Conservation (phyloP, 2,113 vertebrate species). For the Thunnus thynnus region DNA sequence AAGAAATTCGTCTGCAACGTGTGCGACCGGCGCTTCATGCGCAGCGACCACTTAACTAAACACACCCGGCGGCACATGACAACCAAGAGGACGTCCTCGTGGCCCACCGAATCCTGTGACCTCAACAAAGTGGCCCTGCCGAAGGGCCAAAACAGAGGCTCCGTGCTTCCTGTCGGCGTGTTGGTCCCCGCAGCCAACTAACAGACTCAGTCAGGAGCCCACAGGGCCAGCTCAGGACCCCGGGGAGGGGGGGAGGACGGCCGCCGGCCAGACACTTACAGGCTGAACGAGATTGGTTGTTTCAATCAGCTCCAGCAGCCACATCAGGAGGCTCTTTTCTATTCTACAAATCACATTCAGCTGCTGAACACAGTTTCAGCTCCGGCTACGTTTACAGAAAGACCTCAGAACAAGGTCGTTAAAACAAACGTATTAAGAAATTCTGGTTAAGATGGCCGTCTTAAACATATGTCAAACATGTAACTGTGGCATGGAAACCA, state of each 20-base stretch:
- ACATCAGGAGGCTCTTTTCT: constrained; percentile 48
- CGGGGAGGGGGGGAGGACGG: neutral
- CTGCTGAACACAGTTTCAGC: neutral
- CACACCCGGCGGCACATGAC: constrained; percentile 93
- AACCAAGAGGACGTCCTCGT: constrained; percentile 89
- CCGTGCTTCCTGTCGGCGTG: constrained; percentile 78
- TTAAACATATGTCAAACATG: too few relatives aligned
- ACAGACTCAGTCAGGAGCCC: constrained; percentile 21
- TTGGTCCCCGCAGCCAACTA: constrained; percentile 80
- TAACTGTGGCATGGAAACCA: neutral
- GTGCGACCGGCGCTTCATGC: constrained; percentile 97
- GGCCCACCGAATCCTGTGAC: constrained; percentile 89
- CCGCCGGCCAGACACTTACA: neutral
- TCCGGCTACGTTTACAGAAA: constrained; percentile 30
- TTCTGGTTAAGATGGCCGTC: neutral
- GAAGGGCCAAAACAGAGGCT: constrained; percentile 71
- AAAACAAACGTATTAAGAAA: neutral
- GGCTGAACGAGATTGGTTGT: constrained; percentile 5
- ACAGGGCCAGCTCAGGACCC: constrained; percentile 68
- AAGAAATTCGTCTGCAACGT: constrained; percentile 95
- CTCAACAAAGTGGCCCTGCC: constrained; percentile 80
- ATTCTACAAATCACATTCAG: constrained; percentile 31
- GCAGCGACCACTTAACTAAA: constrained; percentile 98
- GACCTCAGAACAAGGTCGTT: constrained; percentile 36
- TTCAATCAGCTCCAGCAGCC: constrained; percentile 32